A percentile compares a stretch with the other conserved stretches of the same genome.
These are phyloP conservation scores for Cheilosia variabilis DNA, from an alignment of 2,888 invertebrate species.

Conservation along the genomic window DNA sequence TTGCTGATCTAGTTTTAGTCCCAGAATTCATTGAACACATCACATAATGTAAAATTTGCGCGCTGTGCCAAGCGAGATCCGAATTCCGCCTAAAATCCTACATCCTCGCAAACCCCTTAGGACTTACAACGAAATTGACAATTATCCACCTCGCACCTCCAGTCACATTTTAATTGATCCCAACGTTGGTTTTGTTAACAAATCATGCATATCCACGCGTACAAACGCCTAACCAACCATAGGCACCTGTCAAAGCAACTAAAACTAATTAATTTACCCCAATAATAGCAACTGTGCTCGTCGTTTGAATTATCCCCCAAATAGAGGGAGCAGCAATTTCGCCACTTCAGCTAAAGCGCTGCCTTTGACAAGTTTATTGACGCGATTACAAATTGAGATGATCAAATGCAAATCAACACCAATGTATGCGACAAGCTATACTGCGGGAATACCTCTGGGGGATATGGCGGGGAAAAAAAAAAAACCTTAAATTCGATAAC, in stretches of 20 bases:
- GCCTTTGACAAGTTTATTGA: slow-evolving; percentile 35
- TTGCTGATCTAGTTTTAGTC: no score
- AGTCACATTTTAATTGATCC: background rate
- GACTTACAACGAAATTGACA: background rate
- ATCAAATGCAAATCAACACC: slow-evolving; percentile 10
- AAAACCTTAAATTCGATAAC: slow-evolving; percentile 24
- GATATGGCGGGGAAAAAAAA: background rate
- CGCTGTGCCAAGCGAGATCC: no score
- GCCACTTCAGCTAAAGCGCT: background rate
- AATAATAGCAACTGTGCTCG: background rate
- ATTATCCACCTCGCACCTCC: background rate
- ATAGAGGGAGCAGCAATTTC: slow-evolving; percentile 18
- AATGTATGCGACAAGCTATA: background rate
- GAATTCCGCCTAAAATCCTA: no score
- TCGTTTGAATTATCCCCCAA: slow-evolving; percentile 30
- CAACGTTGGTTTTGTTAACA: background rate
- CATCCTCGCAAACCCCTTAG: background rate
- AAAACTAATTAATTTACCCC: slow-evolving; percentile 33
- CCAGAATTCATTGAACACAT: no score
- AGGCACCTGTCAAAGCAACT: slow-evolving; percentile 9
- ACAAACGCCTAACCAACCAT: background rate
- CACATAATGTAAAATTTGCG: no score
- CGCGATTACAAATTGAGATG: slow-evolving; percentile 21
- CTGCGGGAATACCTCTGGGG: background rate
- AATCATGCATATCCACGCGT: background rate